Evolutionary conservation across 2,888 invertebrate species (phyloP), one percentile per base, ranked within the genome.

Genomic region (Hydroisotoma schaefferi): DNA sequence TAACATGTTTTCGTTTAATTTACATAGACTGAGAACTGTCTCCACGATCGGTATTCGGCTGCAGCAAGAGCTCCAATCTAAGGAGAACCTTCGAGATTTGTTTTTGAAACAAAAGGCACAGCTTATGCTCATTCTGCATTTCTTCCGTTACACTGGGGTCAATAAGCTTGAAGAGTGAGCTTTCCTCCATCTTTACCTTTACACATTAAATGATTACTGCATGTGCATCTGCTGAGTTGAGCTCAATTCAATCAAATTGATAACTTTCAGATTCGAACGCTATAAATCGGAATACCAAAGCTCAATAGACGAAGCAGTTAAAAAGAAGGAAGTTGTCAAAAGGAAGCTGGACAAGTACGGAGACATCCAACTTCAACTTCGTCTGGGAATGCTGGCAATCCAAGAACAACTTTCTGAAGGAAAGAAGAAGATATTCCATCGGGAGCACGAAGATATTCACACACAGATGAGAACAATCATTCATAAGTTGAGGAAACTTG

Each of bases 61-160:
- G 1, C 44, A 20, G 12, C 55, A 57, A 15, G 72, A 70, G 49
- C 27, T 65, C 37, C 64, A 65, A 12, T 28, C 54, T 6, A 72
- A 70, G 49, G 65, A 70, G 44, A 55, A 63, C 2, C 48, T 67
- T 2, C 56, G 69, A 1, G 64, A 72, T 49, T 29, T 66, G 12
- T 65, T 65, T 20, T 33, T 69, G 8, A 63, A 59, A 15, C 72
- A 72, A 33, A 61, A 64, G 33, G 51, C 61, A 27, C 67, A 67
- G 44, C 57, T 72, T 0, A 59, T 61, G 27, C 48, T 70, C 8
- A 63, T 72, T 44, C 62, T 70, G 18, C 69, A 65, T 40, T 63
- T 68, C 51, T 70, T 63, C 55, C 60, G 63, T 4, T 70, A 70
- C 59, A 69, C 67, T 3, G 72, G 72, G 22, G 59, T 59, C 15